These are phyloP conservation scores for Poecilia latipinna DNA, from an alignment of 2,113 vertebrate species.

Conservation along the genomic window DNA sequence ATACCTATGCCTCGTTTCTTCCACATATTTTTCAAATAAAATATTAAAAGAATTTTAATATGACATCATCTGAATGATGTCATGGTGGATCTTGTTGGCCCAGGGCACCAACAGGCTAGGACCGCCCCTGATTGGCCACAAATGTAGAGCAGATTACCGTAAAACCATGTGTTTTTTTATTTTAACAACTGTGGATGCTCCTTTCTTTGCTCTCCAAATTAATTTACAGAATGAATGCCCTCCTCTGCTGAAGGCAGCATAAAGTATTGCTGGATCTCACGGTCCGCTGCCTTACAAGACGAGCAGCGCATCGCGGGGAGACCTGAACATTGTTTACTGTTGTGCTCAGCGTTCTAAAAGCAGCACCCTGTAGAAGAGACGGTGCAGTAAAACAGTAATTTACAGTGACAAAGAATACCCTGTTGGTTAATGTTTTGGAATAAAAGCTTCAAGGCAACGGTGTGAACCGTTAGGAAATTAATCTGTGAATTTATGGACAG, in stretches of 20 bases:
- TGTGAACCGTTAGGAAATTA: slow-evolving; percentile 55
- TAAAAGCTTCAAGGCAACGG: slow-evolving; percentile 55
- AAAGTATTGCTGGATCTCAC: slow-evolving; percentile 53
- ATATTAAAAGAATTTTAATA: too few species aligned
- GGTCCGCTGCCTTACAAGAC: slow-evolving; percentile 29
- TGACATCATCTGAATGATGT: too few species aligned
- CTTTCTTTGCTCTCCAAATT: slow-evolving; percentile 3
- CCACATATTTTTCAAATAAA: too few species aligned
- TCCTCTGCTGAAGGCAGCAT: slow-evolving; percentile 32
- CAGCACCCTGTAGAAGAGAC: slow-evolving; percentile 20
- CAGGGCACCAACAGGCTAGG: background rate
- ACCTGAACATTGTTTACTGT: slow-evolving; percentile 50
- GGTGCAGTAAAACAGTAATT: slow-evolving; percentile 46
- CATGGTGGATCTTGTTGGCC: too few species aligned
- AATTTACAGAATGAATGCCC: slow-evolving; percentile 30
- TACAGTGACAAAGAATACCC: slow-evolving; percentile 46
- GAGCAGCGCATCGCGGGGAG: slow-evolving; percentile 39
- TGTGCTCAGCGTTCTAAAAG: slow-evolving; percentile 16
- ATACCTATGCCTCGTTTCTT: too few species aligned
- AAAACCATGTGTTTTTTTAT: slow-evolving; percentile 32
- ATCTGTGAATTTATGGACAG: slow-evolving; percentile 55
- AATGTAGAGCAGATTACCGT: slow-evolving; percentile 16
- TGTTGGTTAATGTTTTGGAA: slow-evolving; percentile 62
- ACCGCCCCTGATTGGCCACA: background rate
- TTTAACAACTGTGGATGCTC: slow-evolving; percentile 18